These are phyloP conservation scores for Furcula furcula DNA, from an alignment of 2,888 invertebrate genomes.

Conservation along the genomic window DNA sequence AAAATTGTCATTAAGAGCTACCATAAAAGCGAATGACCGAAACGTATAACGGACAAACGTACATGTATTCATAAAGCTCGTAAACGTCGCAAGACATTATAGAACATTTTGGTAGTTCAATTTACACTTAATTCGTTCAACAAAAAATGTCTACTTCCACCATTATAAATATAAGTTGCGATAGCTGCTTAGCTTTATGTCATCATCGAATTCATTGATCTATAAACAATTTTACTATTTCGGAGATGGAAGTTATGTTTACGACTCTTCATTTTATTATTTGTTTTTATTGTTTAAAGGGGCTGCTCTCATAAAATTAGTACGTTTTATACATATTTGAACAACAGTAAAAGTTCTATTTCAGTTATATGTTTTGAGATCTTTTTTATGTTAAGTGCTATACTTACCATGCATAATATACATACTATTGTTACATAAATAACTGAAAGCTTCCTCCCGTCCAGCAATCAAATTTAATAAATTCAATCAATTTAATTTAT, in stretches of 20 bases:
- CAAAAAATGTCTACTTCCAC: no score
- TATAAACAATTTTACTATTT: conserved; percentile 23
- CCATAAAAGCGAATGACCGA: conserved; percentile 34
- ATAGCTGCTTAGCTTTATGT: not conserved
- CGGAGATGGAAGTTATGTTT: conserved; percentile 27
- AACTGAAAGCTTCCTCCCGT: not conserved
- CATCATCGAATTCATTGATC: no score
- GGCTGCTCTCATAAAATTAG: conserved; percentile 12
- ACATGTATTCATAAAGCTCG: conserved; percentile 31
- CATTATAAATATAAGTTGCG: no score
- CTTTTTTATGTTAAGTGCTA: no score
- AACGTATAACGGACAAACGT: conserved; percentile 17
- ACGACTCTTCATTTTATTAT: conserved; percentile 25
- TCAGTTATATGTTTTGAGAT: no score
- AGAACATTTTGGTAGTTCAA: conserved; percentile 8
- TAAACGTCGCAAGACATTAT: conserved; percentile 12
- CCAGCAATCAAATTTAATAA: conserved; percentile 28
- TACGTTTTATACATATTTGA: conserved; percentile 4
- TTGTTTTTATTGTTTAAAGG: no score
- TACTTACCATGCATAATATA: no score
- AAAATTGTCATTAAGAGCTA: conserved; percentile 29
- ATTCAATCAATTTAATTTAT: conserved; percentile 31
- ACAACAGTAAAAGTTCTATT: no score
- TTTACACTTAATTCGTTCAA: no score
- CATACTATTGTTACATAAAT: no score